Base-by-base conservation (phyloP, 2,113 vertebrate species). In the Leucoraja erinaceus region DNA sequence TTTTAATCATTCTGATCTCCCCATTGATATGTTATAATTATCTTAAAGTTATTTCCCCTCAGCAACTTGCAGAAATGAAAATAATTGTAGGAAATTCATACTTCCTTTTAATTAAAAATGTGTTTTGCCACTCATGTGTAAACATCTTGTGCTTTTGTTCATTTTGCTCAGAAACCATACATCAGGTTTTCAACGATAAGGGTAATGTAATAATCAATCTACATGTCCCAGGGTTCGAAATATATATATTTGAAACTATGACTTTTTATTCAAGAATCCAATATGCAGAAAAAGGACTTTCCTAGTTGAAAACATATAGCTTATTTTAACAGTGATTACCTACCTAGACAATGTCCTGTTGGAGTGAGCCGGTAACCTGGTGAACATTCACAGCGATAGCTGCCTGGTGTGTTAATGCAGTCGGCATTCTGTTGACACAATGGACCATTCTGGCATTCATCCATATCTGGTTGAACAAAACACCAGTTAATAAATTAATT, bases 391-490 rank as follows among this genome's bases (percentile, higher is more conserved):
- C 99, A 99, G 93, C 98, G 98, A 95, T 95, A 99, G 94, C 98
- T 98, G 68, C 98, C 99, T 0, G 98, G 97, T 0, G 98, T 96
- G 95, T 99, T 99, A 93, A 99, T 94, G 93, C 99, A 99, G 61
- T 96, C 97, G 0, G 98, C 98, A 0, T 99, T 99, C 83, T 97
- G 97, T 95, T 99, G 98, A 96, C 99, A 99, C 76, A 99, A 96
- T 0, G 97, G 99, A 0, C 98, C 99, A 0, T 99, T 99, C 95
- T 99, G 98, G 94, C 99, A 99, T 94, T 99, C 98, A 38, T 99
- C 98, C 6, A 99, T 99, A 94, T 99, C 99, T 99, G 91, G 0
- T 59, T 92, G 84, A 14, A 61, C 56, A 94, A 93, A 94, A 28
- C 9, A 54, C 18, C 18, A 38, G 2, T 90, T 70, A 90, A 90